Base-by-base conservation (phyloP, 2,113 vertebrate species). In the Archilochus colubris region DNA sequence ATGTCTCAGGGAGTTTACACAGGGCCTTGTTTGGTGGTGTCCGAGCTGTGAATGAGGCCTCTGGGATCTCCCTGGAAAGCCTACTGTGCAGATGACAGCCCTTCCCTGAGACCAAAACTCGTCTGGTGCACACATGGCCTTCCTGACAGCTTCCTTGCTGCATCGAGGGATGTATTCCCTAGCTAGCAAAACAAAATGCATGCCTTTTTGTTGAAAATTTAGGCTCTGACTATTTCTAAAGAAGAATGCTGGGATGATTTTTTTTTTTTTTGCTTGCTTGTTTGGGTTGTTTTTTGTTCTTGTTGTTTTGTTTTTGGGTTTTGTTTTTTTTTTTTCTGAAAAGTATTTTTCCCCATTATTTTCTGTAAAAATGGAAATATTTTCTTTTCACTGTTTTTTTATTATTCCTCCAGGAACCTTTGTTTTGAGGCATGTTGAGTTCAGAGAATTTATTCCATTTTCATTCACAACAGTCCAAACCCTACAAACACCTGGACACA, bases 61-160 rank as follows among this genome's bases (percentile, higher is more conserved):
- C 82, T 82, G 82, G 70, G 63, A 86, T 93, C 51, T 21, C 21
- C 24, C 51, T 50, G 30, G 51, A 89, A 89, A 91, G 51, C 14
- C 31, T 77, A 58, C 79, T 4, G 17, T 43, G 91, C 70, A 74
- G 82, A 69, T 79, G 78, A 73, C 78, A 94, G 72, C 73, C 38
- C 36, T 85, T 57, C 81, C 67, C 36, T 57, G 59, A 0, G 0
- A 69, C 51, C 67, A 30, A 40, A 69, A 36, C 2, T 1, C 2
- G 22, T 73, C 89, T 91, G 75, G 46, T 89, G 11, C 55, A 55
- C 87, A 93, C 51, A 61, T 91, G 89, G 81, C 66, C 23, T 31
- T 24, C 69, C 61, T 44, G n/a, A 28, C 11, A 15, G 59, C 59
- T 67, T 40, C 9, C 63, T 79, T 89, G 55, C 51, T 66, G 59